Evolutionary conservation across 2,797 vertebrate genomes (phyloP), one percentile per base, ranked within the genome.

Genomic region (Urosaurus nigricauda): DNA sequence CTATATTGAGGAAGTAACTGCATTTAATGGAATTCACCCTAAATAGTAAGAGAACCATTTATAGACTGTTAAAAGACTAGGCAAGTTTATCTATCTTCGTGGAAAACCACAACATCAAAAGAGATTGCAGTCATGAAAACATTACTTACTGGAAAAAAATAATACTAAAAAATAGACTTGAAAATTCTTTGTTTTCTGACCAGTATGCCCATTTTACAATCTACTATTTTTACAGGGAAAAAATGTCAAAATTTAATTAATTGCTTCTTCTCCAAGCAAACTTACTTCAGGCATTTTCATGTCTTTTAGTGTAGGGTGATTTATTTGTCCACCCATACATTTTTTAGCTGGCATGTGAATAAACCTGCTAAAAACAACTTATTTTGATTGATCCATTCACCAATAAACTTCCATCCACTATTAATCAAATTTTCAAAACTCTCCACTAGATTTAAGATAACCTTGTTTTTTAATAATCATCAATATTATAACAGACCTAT

Each of bases 21-120:
- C 37, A 92, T 92, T 90, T 80, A 85, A 24, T 24, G 87, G n/a
- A 93, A 89, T 77, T 79, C 93, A 86, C 40, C 16, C 58, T 88
- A 63, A 87, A 43, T 26, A 65, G 24, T 26, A 87, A 87, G 60
- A n/a, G 80, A 43, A 56, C 47, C 87, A 92, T 85, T 47, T 92
- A 63, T 12, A 89, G n/a, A 4, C 40, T 53, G 11, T 40, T 86
- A 74, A 87, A 79, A 90, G 63, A 79, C 40, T 79, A 37, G 51
- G 16, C 40, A 91, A 35, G 2, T 71, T 90, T 83, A 29, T 85
- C 87, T 40, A 73, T 75, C 74, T 74, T 83, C 56, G 79, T 85
- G 70, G 75, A 83, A 85, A 77, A 78, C 43, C 29, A 40, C 35
- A 85, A 8, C 58, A 51, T 70, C 71, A 35, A 80, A 70, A 58